Conservation (phyloP, 1,140 invertebrate genomes). For the Aphelenchoides fujianensis region DNA sequence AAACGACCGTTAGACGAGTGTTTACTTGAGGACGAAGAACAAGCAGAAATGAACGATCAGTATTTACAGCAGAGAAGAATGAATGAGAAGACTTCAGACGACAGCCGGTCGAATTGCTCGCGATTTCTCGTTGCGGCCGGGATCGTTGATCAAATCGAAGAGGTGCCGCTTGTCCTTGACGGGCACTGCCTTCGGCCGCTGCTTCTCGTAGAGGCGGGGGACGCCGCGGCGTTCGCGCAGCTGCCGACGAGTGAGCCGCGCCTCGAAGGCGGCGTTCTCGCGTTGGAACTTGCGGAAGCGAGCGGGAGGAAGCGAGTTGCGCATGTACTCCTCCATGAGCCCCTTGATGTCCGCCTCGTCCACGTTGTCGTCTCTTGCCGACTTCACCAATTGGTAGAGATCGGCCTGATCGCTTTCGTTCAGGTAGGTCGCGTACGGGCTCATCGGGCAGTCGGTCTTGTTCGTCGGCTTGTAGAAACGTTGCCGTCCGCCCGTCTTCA, state of each 20-base stretch:
- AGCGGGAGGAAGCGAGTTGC: not conserved
- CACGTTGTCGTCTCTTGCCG: not conserved
- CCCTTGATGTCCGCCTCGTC: not conserved
- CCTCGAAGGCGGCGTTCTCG: not conserved
- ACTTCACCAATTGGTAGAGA: not conserved
- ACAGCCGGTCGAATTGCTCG: not conserved
- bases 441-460: not conserved
- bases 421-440: not conserved
- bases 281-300: not conserved
- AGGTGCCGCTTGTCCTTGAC: not conserved
- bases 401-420: constrained; percentile 8
- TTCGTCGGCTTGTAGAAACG: constrained; percentile 3
- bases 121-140: not conserved
- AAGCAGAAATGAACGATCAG: not conserved
- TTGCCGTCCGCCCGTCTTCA: not conserved
- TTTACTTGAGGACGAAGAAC: not conserved
- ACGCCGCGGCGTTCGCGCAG: not conserved
- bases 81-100: not conserved
- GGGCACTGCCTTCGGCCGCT: not conserved
- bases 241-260: not conserved
- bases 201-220: not conserved
- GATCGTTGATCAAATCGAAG: not conserved
- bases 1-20: not conserved
- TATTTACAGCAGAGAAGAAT: not conserved
- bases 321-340: not conserved